Conservation (phyloP, 2,888 invertebrate genomes). For the Hirtodrosophila confusa region DNA sequence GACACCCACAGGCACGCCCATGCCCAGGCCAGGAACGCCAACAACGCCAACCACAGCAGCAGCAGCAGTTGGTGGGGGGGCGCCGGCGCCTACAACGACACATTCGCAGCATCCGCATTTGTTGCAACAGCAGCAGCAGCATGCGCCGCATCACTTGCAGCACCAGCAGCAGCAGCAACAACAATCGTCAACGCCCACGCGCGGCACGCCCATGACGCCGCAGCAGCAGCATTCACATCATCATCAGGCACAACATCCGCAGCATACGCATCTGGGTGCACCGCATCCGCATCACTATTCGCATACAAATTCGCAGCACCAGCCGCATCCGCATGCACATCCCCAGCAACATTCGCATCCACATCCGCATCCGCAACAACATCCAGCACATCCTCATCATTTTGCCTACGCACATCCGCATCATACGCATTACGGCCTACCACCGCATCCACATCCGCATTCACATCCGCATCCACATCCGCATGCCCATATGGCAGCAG, state of each 20-base stretch:
- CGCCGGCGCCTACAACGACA: slow-evolving; percentile 23
- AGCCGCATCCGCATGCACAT: slow-evolving; percentile 51
- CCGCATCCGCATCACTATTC: slow-evolving; percentile 52
- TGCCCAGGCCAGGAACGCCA: slow-evolving; percentile 60
- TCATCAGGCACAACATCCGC: slow-evolving; percentile 39
- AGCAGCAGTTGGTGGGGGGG: slow-evolving; percentile 10
- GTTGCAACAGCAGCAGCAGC: slow-evolving; percentile 30
- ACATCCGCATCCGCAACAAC: slow-evolving; percentile 57
- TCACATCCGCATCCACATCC: slow-evolving; percentile 49
- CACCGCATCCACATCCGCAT: slow-evolving; percentile 45
- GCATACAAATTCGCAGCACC: slow-evolving; percentile 49
- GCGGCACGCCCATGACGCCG: slow-evolving; percentile 47
- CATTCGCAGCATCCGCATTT: slow-evolving; percentile 51
- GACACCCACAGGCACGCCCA: slow-evolving; percentile 32
- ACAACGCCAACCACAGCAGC: slow-evolving; percentile 44
- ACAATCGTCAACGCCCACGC: slow-evolving; percentile 53
- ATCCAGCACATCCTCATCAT: slow-evolving; percentile 30
- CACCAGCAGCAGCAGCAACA: slow-evolving; percentile 44
- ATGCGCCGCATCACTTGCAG: slow-evolving; percentile 53
- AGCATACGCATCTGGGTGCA: slow-evolving; percentile 32
- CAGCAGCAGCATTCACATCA: slow-evolving; percentile 52
- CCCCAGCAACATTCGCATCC: slow-evolving; percentile 36
- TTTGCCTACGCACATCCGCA: slow-evolving; percentile 30
- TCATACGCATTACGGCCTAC: slow-evolving; percentile 43
- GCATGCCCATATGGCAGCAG: slow-evolving; percentile 65